Percentiles rank a stretch among this genome's conserved stretches.
Conservation (phyloP, 2,888 invertebrate genomes). For the Lamellibrachia columna region DNA sequence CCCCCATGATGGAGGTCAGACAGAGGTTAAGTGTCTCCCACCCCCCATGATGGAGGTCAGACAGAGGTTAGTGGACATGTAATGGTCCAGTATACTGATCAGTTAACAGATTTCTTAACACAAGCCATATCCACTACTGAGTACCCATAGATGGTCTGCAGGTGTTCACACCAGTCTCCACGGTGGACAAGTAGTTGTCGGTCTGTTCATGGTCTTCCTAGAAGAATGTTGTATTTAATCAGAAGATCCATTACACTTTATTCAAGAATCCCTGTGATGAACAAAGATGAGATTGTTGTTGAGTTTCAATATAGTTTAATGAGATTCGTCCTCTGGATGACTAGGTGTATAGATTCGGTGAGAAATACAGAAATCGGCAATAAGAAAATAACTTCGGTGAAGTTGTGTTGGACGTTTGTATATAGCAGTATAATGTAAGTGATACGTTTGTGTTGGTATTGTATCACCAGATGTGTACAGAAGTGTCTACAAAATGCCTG, state of each 20-base stretch:
- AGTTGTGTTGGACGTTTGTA: not conserved
- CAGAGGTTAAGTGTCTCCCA: too few species aligned
- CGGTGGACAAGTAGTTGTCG: not conserved
- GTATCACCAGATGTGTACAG: not conserved
- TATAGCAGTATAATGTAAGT: not conserved
- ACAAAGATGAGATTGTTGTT: not conserved
- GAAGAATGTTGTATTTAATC: not conserved
- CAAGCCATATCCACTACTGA: not conserved
- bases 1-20: too few species aligned
- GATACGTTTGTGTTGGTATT: not conserved
- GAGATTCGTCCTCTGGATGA: not conserved
- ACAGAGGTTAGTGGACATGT: not conserved
- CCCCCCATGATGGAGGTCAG: too few species aligned
- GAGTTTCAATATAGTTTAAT: not conserved
- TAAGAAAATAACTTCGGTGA: not conserved
- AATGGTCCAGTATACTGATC: not conserved
- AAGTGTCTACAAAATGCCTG: not conserved
- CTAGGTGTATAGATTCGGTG: not conserved
- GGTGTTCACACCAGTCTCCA: not conserved
- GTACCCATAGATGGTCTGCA: not conserved
- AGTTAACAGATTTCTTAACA: not conserved
- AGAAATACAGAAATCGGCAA: not conserved
- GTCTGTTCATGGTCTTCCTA: not conserved
- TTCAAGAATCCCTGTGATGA: not conserved
- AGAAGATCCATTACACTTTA: not conserved